A percentile compares a stretch with the other conserved stretches of the same genome.
Conservation (phyloP, 2,888 invertebrate genomes). For the Vanessa cardui region DNA sequence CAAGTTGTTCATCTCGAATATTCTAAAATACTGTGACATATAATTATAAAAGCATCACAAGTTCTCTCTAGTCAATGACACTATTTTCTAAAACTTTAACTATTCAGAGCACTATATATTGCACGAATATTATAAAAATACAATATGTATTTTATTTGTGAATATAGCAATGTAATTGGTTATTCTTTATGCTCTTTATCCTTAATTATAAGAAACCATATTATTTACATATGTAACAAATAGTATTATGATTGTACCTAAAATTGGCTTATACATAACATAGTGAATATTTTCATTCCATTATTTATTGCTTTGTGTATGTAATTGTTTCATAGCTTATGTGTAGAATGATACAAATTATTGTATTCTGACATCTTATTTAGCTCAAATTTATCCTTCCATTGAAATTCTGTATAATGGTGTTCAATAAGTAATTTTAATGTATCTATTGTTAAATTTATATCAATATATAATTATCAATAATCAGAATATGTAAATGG, state of each 20-base stretch:
- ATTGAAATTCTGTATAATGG: background rate
- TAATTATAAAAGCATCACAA: background rate
- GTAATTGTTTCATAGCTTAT: background rate
- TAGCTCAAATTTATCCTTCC: constrained; percentile 12
- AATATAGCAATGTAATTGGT: background rate
- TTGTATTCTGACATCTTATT: background rate
- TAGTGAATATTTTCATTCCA: constrained; percentile 17
- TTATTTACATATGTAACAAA: constrained; percentile 9
- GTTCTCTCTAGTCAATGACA: constrained; percentile 9
- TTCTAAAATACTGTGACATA: background rate
- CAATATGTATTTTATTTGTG: background rate
- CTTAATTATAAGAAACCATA: background rate
- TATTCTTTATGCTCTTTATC: background rate
- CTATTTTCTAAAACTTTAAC: constrained; percentile 5
- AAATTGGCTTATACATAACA: constrained; percentile 9
- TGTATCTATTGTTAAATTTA: background rate
- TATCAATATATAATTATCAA: background rate
- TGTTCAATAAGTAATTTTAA: constrained; percentile 3
- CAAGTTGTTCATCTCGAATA: background rate
- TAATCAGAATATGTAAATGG: background rate
- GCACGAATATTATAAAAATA: constrained; percentile 5
- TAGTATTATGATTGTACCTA: constrained; percentile 16
- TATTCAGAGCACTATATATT: background rate
- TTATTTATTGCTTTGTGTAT: background rate
- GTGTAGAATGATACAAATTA: background rate